Conservation (phyloP, 35 echinoderm and acorn worm species). For the Ophiothrix spiculata region DNA sequence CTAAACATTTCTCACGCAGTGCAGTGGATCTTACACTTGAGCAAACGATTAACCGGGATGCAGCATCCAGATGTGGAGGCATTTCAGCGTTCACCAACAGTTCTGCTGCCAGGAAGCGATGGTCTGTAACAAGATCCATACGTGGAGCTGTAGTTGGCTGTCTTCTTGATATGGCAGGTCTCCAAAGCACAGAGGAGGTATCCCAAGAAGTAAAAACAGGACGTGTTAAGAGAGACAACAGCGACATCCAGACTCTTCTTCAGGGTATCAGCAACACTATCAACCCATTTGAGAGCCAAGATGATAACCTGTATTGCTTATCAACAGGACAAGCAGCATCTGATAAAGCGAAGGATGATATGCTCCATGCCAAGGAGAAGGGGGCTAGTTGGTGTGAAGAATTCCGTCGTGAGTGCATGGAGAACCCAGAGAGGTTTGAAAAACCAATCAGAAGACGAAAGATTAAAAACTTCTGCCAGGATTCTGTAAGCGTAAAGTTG, state of each 20-base stretch:
- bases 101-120: background rate
- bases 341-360: background rate
- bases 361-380: slow-evolving; percentile 15
- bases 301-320: slow-evolving; percentile 24
- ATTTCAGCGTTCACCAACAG: background rate
- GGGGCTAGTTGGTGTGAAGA: slow-evolving; percentile 9
- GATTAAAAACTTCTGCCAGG: slow-evolving; percentile 19
- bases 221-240: slow-evolving; percentile 37
- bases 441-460: slow-evolving; percentile 25
- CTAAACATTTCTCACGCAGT: slow-evolving; percentile 30
- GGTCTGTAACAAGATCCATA: background rate
- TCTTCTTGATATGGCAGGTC: slow-evolving; percentile 21
- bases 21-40: slow-evolving; percentile 68
- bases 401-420: background rate
- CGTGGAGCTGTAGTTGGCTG: slow-evolving; percentile 22
- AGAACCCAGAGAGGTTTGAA: slow-evolving; percentile 7
- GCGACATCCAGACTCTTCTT: background rate
- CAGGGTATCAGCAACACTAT: background rate
- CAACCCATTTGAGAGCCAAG: background rate
- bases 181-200: slow-evolving; percentile 19
- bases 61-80: slow-evolving; percentile 42
- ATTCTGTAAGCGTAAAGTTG: slow-evolving; percentile 11
- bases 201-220: slow-evolving; percentile 19
- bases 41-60: slow-evolving; percentile 72
- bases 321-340: slow-evolving; percentile 9